These are phyloP conservation scores for Heteractis magnifica DNA, from an alignment of 92 coral and sea anemone genomes.

Conservation along the genomic window DNA sequence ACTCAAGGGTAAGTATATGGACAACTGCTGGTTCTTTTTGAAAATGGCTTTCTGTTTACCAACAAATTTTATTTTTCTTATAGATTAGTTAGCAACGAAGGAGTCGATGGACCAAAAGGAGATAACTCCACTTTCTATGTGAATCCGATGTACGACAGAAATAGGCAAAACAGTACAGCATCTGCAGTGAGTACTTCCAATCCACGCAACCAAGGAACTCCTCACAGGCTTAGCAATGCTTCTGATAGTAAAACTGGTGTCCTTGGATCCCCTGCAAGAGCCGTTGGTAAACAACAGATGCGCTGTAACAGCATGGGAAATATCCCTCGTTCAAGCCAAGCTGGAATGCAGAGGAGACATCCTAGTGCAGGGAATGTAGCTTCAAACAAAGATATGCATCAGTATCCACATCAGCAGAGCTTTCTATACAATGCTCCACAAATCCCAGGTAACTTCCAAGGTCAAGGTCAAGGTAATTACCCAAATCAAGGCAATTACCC, in stretches of 20 bases:
- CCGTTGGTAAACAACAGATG: constrained; percentile 24
- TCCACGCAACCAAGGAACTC: neutral
- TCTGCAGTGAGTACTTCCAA: constrained; percentile 10
- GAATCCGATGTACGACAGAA: constrained; percentile 58
- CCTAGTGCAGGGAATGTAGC: constrained; percentile 72
- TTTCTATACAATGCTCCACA: constrained; percentile 32
- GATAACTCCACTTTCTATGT: constrained; percentile 51
- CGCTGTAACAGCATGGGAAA: constrained; percentile 59
- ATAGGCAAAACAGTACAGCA: constrained; percentile 28
- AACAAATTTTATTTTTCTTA: neutral
- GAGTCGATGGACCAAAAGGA: constrained; percentile 39
- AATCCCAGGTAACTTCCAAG: constrained; percentile 17
- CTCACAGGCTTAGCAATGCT: constrained; percentile 39
- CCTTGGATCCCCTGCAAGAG: constrained; percentile 20
- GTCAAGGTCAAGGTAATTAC: constrained; percentile 19
- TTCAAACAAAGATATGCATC: constrained; percentile 9
- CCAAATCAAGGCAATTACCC: constrained; percentile 16
- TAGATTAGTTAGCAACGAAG: constrained; percentile 49
- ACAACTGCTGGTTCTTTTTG: neutral
- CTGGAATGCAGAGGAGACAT: constrained; percentile 46
- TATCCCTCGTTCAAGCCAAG: constrained; percentile 46
- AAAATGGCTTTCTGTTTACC: neutral
- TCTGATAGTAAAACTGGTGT: constrained; percentile 24
- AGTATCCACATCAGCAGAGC: constrained; percentile 26
- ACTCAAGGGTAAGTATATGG: constrained; percentile 35